Base-by-base conservation (phyloP, 2,888 invertebrate species). In the Epistrophe grossulariae region DNA sequence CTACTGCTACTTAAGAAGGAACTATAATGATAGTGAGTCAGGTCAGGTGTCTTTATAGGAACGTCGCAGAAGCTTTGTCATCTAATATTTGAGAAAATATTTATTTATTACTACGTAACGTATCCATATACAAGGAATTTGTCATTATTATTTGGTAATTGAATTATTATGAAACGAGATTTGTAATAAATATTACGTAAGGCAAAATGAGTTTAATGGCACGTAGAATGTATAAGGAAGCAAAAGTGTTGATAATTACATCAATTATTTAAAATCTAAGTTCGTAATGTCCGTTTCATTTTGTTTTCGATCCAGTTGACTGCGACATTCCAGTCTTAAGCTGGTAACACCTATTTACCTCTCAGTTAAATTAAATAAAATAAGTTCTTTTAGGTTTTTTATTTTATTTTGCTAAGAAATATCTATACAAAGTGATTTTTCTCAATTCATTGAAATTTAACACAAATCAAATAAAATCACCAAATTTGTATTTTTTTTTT, bases 1-100 rank as follows among this genome's bases (percentile, higher is more conserved):
- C n/a, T 55, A 55, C 3, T 11, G 4, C 7, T 45, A 59, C 10
- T 35, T 4, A 9, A 6, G 13, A 50, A 31, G 13, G 19, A 52
- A 68, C 68, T 68, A n/a, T n/a, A 38, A 24, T 52, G 52, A 52
- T 38, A 68, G 68, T 68, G 68, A 68, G 68, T 52, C 45, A 68
- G 68, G 68, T 68, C 50, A 52, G 28, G 45, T 48, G 28, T 64
- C 7, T 28, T 24, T 45, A n/a, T n/a, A 45, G 13, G 15, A 50
- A 35, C 13, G 10, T 28, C 35, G 24, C 7, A n/a, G 31, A 31
- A 45, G n/a, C 9, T 3, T 59, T 59, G 31, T 59, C 59, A 59
- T 31, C 45, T 2, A 1, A 11, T 11, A 38, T 38, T 19, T 60
- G n/a, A 28, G 15, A n/a, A 43, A 24, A 64, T 24, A 28, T 28